Evolutionary conservation across 2,797 vertebrate species (phyloP).

Genomic region (Podarcis siculus): DNA sequence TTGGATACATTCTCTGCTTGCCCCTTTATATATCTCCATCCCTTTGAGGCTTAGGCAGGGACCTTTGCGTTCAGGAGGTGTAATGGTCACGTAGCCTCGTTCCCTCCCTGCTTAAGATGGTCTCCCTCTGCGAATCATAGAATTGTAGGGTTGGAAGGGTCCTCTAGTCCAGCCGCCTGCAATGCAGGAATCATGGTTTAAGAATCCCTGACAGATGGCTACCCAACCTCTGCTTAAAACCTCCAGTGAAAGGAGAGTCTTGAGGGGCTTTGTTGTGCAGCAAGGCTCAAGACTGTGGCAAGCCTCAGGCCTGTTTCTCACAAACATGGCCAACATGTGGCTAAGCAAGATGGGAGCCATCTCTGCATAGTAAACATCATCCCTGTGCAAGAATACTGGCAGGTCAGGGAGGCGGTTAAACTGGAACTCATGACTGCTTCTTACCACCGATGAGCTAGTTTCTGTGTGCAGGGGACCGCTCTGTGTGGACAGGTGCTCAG

Average conservation of each 20-base stretch:
- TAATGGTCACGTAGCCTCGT: background rate
- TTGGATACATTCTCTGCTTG: background rate
- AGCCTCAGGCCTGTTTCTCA: background rate
- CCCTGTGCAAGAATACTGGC: background rate
- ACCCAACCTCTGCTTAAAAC: background rate
- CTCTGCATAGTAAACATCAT: too few relatives aligned
- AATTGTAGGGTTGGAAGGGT: too few relatives aligned
- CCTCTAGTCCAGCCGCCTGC: too few relatives aligned
- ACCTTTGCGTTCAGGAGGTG: background rate
- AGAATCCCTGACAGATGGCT: too few relatives aligned
- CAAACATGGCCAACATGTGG: background rate
- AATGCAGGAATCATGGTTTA: too few relatives aligned
- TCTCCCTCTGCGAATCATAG: background rate
- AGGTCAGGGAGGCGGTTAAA: background rate
- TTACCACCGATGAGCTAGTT: too few relatives aligned
- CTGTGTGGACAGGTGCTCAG: background rate
- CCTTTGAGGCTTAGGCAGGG: constrained; percentile 17
- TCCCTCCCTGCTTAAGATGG: background rate
- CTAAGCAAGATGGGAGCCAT: too few relatives aligned
- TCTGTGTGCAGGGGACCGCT: background rate
- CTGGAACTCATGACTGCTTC: background rate
- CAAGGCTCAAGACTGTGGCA: accelerated
- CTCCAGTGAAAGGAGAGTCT: too few relatives aligned
- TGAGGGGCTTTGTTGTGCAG: background rate
- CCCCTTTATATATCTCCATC: background rate